Base-by-base conservation (phyloP, 1,140 invertebrate species). In the Dendrolimus punctatus region DNA sequence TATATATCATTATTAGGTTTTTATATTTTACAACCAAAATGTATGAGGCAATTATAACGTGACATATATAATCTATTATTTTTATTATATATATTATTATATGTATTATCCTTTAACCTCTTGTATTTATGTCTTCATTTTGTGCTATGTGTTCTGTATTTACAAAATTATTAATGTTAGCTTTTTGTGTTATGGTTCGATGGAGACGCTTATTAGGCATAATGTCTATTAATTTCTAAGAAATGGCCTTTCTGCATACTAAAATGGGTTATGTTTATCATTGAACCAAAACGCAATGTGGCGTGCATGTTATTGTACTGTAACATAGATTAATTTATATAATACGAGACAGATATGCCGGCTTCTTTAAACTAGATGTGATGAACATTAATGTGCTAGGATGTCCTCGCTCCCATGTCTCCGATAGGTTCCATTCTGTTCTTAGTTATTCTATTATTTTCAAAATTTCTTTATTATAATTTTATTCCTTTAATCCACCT, bases 21-120 rank as follows among this genome's bases (percentile, higher is more conserved):
- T 78, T 81, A 74, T 76, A 80, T 72, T 71, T 71, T 74, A 23
- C 23, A 23, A 23, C 23, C 55, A 69, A 80, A 80, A 75, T 86
- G 79, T 86, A 85, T 82, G 81, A 84, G 80, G 80, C 78, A 76
- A 86, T 81, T 82, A 80, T 83, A 74, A 83, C 83, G 83, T 82
- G 81, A 84, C 67, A 79, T 85, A 74, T 76, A 66, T 64, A 59
- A 56, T 61, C 62, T 77, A 71, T 61, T 85, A 69, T 86, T 87
- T 87, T 74, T 88, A 83, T 82, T 76, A 70, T 85, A 85, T 62
- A 50, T 62, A 58, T 56, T 65, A 63, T 23, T 23, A 23, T 23
- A 23, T 23, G 23, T 23, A 23, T 78, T 76, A 64, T 77, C 72
- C 69, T 77, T 73, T 80, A 82, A 82, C 76, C 69, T 74, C 50